These are phyloP conservation scores for Xylocampa areola DNA, from an alignment of 2,888 invertebrate genomes.

Conservation along the genomic window DNA sequence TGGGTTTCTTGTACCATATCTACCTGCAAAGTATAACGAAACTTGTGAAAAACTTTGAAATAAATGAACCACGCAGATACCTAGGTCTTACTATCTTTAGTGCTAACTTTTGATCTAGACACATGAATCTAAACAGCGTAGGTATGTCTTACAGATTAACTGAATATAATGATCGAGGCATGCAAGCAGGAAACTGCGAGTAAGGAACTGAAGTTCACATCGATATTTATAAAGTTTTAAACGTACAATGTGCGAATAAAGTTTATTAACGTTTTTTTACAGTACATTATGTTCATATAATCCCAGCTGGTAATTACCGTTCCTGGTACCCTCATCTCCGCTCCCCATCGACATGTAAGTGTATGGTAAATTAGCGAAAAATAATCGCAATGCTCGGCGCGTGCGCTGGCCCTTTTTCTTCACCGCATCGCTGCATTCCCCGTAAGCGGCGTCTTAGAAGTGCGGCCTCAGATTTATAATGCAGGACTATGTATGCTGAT, in stretches of 20 bases:
- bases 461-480: conserved; percentile 42
- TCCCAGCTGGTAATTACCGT: conserved; percentile 47
- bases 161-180: conserved; percentile 8
- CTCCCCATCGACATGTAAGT: conserved; percentile 65
- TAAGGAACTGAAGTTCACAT: conserved; percentile 1
- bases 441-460: conserved; percentile 54
- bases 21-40: conserved; percentile 3
- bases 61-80: conserved; percentile 14
- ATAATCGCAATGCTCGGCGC: conserved; percentile 69
- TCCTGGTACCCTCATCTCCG: conserved; percentile 61
- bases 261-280: conserved; percentile 13
- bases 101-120: conserved; percentile 17
- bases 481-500: conserved; percentile 39
- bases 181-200: background rate
- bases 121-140: conserved; percentile 18
- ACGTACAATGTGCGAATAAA: background rate
- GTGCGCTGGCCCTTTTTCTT: conserved; percentile 58
- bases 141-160: conserved; percentile 20
- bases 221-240: conserved; percentile 1
- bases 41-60: conserved; percentile 1
- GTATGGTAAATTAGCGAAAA: conserved; percentile 85
- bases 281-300: conserved; percentile 25
- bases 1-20: too few species aligned
- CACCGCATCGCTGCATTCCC: conserved; percentile 55
- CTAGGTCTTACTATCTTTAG: conserved; percentile 13